These are phyloP conservation scores for Lithobates sylvaticus DNA, from an alignment of 2,797 vertebrate species.

Conservation along the genomic window DNA sequence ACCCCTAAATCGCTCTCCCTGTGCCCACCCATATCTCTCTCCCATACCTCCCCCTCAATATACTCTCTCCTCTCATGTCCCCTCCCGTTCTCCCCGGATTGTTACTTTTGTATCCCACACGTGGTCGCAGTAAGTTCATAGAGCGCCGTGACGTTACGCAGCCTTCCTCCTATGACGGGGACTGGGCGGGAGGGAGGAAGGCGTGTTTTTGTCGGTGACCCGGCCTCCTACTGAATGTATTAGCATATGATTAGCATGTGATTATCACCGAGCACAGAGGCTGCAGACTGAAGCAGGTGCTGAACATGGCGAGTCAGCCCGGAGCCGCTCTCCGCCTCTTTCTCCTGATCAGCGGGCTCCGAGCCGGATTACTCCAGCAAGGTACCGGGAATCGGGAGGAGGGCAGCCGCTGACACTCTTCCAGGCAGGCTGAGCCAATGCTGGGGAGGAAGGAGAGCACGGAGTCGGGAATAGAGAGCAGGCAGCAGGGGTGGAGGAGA, in stretches of 20 bases:
- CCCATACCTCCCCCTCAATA: too few relatives aligned
- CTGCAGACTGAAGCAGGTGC: constrained; percentile 62
- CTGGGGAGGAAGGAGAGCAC: not conserved
- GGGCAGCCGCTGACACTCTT: not conserved
- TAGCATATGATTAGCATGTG: constrained; percentile 62
- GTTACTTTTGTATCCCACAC: constrained; percentile 45
- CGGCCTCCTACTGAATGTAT: constrained; percentile 43
- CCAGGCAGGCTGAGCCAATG: not conserved
- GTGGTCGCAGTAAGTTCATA: constrained; percentile 48
- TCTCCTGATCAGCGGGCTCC: constrained; percentile 56
- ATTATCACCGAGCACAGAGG: constrained; percentile 55
- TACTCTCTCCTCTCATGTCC: too few relatives aligned
- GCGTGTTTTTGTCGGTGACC: not conserved
- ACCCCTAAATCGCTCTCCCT: too few relatives aligned
- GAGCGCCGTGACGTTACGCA: constrained; percentile 32
- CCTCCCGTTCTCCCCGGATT: not conserved
- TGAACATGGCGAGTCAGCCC: constrained; percentile 62
- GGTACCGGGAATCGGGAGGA: constrained; percentile 47
- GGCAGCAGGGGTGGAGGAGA: not conserved
- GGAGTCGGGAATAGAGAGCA: not conserved
- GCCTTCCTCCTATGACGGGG: not conserved
- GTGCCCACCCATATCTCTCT: not conserved
- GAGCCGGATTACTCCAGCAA: constrained; percentile 50
- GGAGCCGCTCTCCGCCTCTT: constrained; percentile 56
- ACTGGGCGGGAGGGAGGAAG: not conserved